phyloP scores from a whole-genome alignment of 2,888 invertebrate genomes.

The Polia nebulosa region DNA sequence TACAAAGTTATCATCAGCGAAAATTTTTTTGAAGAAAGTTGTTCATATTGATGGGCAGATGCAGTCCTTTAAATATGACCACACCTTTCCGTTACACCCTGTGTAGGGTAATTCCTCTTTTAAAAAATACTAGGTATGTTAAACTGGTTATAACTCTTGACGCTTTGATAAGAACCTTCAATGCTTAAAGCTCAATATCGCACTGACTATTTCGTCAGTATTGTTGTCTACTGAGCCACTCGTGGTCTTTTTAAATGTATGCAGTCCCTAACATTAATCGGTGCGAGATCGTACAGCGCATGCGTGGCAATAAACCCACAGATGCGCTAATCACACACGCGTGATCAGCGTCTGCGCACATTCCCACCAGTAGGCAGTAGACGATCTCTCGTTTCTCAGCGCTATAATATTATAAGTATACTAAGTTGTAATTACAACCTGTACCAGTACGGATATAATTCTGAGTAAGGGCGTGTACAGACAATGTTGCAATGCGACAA shows the following conservation, averaged over 20 bases:
- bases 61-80: too few species aligned
- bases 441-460: not conserved
- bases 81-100: too few species aligned
- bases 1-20: too few species aligned
- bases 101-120: not conserved
- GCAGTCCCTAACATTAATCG: constrained; percentile 29
- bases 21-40: too few species aligned
- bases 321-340: constrained; percentile 40
- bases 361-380: constrained; percentile 51
- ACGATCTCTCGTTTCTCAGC: constrained; percentile 28
- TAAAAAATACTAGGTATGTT: not conserved
- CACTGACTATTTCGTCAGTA: too few species aligned
- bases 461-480: not conserved
- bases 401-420: constrained; percentile 27
- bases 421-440: constrained; percentile 19
- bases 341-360: constrained; percentile 50
- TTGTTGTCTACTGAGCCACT: too few species aligned
- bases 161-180: too few species aligned
- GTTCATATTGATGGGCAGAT: too few species aligned
- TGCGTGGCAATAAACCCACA: constrained; percentile 29
- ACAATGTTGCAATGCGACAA: not conserved
- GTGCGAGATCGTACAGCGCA: constrained; percentile 24
- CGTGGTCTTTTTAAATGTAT: not conserved
- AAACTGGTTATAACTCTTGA: too few species aligned
- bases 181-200: too few species aligned